Base-by-base conservation (phyloP, 1,140 invertebrate genomes). In the Lethocerus indicus region DNA sequence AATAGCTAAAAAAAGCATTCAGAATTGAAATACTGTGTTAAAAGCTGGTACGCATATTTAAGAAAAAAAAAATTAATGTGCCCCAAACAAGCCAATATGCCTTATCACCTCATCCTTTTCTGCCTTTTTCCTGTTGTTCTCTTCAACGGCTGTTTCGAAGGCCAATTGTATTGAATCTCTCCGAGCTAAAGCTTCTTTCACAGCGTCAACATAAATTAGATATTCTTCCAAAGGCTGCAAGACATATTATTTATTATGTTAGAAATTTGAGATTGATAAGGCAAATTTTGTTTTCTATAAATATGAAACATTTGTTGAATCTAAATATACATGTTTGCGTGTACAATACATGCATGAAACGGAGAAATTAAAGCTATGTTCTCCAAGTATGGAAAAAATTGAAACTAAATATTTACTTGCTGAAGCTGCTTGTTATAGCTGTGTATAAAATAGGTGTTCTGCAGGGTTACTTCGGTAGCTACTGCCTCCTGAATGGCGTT, bases 161-260 rank as follows among this genome's bases (percentile, higher is more conserved):
- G 76, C 70, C 52, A 73, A 72, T 61, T 83, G 79, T 61, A 79
- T 74, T n/a, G 67, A 67, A 59, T 84, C 80, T 37, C 81, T 65
- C 48, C 75, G 70, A 35, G 66, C 60, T 45, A 83, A 58, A n/a
- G 77, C 76, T 58, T 79, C 78, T 63, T 80, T 75, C 0, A 77
- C 73, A 21, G 76, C 72, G 50, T 78, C 79, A 46, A 80, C 69
- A 57, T 83, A 83, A 32, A 75, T 64, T 13, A 80, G 63, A 54
- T 83, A 83, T 57, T 84, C 81, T 56, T 74, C 72, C 51, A 82
- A 68, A 12, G 79, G 76, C 56, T 71, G 61, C 32, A 51, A 57
- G 46, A 44, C 18, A 51, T 13, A 63, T 51, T 32, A 24, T 23
- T 24, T n/a, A n/a, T n/a, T n/a, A n/a, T n/a, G n/a, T n/a, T n/a